A percentile compares a stretch with the other conserved stretches of the same genome.
These are phyloP conservation scores for Argentina silus DNA, from an alignment of 2,797 vertebrate genomes.

Conservation along the genomic window DNA sequence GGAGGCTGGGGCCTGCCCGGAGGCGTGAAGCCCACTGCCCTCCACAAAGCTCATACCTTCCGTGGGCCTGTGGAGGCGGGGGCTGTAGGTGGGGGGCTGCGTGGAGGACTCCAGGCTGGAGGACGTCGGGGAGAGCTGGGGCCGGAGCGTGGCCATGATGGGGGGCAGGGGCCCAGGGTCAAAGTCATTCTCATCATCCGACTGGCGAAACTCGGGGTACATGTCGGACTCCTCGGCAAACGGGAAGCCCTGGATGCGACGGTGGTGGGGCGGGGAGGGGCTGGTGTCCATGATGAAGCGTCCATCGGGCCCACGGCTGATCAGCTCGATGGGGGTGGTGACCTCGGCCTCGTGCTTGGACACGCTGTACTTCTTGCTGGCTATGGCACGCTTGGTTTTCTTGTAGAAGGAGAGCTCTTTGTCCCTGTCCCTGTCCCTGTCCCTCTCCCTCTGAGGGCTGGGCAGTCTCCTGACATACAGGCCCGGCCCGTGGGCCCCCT, in stretches of 20 bases:
- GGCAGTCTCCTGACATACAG: constrained; percentile 91
- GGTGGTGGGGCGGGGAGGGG: constrained; percentile 83
- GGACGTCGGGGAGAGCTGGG: constrained; percentile 95
- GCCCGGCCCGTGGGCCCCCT: constrained; percentile 88
- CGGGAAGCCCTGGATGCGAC: constrained; percentile 96
- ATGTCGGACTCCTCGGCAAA: constrained; percentile 98
- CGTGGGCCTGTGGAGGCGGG: constrained; percentile 91
- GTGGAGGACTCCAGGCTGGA: constrained; percentile 98
- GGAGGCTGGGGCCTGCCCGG: constrained; percentile 89
- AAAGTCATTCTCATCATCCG: constrained; percentile 96
- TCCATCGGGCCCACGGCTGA: constrained; percentile 95
- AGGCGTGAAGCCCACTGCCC: constrained; percentile 89
- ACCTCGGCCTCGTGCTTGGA: constrained; percentile 95
- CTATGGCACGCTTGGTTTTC: constrained; percentile 98
- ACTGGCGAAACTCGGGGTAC: constrained; percentile 99
- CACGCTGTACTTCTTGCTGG: constrained; percentile 98
- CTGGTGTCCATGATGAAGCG: constrained; percentile 93
- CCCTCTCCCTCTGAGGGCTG: constrained; percentile 84
- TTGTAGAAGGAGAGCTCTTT: constrained; percentile 97
- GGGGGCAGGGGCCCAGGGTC: constrained; percentile 89
- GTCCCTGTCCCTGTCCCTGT: constrained; percentile 71
- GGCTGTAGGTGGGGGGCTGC: constrained; percentile 98
- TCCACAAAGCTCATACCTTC: constrained; percentile 90
- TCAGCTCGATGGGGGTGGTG: constrained; percentile 97
- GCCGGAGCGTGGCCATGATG: constrained; percentile 91